Evolutionary conservation across 2,888 invertebrate species (phyloP).

Genomic region (Schrankia costaestrigalis): DNA sequence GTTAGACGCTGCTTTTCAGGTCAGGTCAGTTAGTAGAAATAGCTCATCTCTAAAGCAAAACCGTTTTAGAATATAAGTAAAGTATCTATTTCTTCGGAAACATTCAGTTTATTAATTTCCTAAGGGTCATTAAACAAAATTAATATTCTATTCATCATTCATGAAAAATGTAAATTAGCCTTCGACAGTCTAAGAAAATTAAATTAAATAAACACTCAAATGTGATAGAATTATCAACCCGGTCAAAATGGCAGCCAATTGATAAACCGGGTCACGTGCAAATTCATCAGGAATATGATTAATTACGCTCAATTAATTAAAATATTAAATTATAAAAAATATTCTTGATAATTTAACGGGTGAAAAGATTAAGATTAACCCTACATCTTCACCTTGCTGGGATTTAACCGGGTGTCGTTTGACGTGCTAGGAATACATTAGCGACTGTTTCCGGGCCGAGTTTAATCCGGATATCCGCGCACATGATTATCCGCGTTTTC

Average conservation of each 20-base stretch:
- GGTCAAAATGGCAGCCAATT: constrained; percentile 16
- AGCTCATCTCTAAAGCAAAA: too few species aligned
- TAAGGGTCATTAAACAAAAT: background rate
- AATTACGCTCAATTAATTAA: constrained; percentile 37
- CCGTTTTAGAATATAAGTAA: too few species aligned
- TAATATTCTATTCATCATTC: constrained; percentile 2
- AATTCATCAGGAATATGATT: constrained; percentile 26
- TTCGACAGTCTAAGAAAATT: constrained; percentile 3
- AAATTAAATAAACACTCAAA: constrained; percentile 11
- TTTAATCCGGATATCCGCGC: constrained; percentile 54
- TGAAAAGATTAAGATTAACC: constrained; percentile 71
- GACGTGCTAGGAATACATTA: constrained; percentile 73
- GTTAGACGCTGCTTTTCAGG: too few species aligned
- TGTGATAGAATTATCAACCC: constrained; percentile 22
- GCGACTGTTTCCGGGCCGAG: constrained; percentile 42
- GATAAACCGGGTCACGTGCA: constrained; percentile 20
- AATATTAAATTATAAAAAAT: constrained; percentile 41
- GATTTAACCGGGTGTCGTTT: constrained; percentile 68
- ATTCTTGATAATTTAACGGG: constrained; percentile 67
- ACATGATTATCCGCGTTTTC: constrained; percentile 53
- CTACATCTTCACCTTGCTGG: constrained; percentile 73
- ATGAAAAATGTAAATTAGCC: constrained; percentile 5
- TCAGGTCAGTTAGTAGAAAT: too few species aligned
- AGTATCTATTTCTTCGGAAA: too few species aligned
- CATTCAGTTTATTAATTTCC: too few species aligned